These are phyloP conservation scores for Petrocephalus microphthalmus DNA, from an alignment of 2,113 vertebrate species.

Conservation along the genomic window DNA sequence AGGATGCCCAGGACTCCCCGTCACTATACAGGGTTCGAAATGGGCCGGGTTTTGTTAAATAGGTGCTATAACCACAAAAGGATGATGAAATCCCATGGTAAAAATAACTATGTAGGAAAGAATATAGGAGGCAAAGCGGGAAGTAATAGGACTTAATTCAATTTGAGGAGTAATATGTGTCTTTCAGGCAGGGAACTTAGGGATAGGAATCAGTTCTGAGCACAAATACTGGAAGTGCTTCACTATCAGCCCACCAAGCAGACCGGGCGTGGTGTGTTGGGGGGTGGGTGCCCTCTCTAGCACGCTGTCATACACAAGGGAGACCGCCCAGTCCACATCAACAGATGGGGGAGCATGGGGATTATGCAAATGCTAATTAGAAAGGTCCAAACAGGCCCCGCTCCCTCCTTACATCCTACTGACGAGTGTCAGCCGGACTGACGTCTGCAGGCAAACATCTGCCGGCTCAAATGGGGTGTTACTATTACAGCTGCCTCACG, in stretches of 20 bases:
- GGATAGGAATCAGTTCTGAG: neutral
- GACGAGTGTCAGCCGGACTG: neutral
- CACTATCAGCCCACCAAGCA: neutral
- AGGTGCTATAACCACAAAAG: neutral
- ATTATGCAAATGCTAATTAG: neutral
- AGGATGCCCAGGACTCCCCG: slow-evolving; percentile 29
- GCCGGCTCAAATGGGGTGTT: neutral
- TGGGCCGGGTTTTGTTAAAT: neutral
- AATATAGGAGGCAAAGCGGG: neutral
- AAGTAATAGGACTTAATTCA: slow-evolving; percentile 7
- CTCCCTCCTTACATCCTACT: neutral
- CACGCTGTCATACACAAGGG: neutral
- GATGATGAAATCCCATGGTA: neutral
- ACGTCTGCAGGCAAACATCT: neutral
- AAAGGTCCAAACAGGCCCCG: neutral
- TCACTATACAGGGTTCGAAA: neutral
- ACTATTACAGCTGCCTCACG: too few relatives aligned
- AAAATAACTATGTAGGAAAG: neutral
- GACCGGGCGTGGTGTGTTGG: neutral
- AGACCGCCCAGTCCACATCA: neutral
- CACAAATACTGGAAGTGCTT: neutral
- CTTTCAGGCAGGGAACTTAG: neutral
- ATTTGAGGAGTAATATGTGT: slow-evolving; percentile 6
- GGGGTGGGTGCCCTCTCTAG: neutral
- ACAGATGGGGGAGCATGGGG: neutral